Conservation (phyloP, 92 coral and sea anemone genomes). For the Desmophyllum pertusum region DNA sequence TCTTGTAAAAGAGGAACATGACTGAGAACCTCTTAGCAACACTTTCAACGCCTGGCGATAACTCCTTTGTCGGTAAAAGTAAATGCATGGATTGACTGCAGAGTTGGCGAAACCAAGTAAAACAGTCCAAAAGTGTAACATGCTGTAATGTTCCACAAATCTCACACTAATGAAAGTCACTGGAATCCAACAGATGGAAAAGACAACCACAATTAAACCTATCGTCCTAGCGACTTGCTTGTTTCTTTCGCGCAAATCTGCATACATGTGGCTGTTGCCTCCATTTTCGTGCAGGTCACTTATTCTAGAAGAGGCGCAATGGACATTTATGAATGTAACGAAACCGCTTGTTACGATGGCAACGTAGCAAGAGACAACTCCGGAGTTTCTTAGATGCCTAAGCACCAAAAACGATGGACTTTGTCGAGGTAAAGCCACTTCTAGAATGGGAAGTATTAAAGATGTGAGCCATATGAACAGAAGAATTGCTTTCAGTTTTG, state of each 20-base stretch:
- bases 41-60: constrained; percentile 24
- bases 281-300: background rate
- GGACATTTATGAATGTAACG: background rate
- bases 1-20: no score
- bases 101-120: constrained; percentile 7
- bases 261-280: background rate
- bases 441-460: constrained; percentile 1
- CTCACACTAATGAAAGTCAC: background rate
- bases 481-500: background rate
- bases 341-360: constrained; percentile 2
- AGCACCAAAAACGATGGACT: background rate
- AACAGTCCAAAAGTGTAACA: constrained; percentile 9
- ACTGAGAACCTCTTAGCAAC: background rate
- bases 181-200: constrained; percentile 32
- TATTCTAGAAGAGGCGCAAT: constrained; percentile 1
- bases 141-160: background rate
- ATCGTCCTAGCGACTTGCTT: constrained; percentile 34
- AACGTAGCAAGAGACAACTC: background rate
- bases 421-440: background rate
- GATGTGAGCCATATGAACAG: constrained; percentile 13
- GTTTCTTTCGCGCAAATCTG: constrained; percentile 19
- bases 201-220: constrained; percentile 2
- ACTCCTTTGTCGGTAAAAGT: constrained; percentile 25
- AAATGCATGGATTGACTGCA: constrained; percentile 20
- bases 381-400: background rate